Base-by-base conservation (phyloP, 2,888 invertebrate genomes). In the Hemicrepidius hirtus region DNA sequence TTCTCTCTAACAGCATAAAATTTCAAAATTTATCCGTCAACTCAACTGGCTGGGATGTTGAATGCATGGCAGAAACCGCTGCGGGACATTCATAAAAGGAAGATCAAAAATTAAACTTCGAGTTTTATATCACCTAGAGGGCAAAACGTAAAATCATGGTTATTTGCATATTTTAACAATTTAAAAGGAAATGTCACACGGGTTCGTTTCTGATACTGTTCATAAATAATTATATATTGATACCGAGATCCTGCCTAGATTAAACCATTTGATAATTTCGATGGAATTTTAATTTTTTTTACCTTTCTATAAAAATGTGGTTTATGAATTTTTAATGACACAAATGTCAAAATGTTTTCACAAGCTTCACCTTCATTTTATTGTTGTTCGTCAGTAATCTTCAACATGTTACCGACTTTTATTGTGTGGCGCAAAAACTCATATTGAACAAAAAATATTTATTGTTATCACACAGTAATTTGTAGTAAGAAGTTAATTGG, bases 121-220 rank as follows among this genome's bases (percentile, higher is more conserved):
- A 59, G 63, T 44, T 73, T 73, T 69, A 73, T 70, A 69, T 73
- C 65, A 65, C 76, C 80, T 75, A 50, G 24, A 65, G 76, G 78
- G 78, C 75, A 20, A 72, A 64, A 74, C 74, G 77, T 75, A 79
- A 79, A 78, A 77, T 77, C 78, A 65, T 77, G 71, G 75, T 74
- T 75, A 80, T 81, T 80, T 80, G 78, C 80, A 80, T 81, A 80
- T 79, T 80, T 80, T 78, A 81, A 77, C 77, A 75, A 77, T 80
- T 78, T 77, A 72, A 78, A 72, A 75, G 76, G 77, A 80, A 81
- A 77, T 80, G 78, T 80, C 80, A 76, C 76, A 71, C 68, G 57
- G 57, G 74, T 44, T 62, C 55, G 46, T 57, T 67, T 60, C 63
- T 59, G 73, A 64, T 69, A 53, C 37, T 41, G 41, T 53, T 44